A percentile compares a stretch with the other conserved stretches of the same genome.
Evolutionary conservation across 2,797 vertebrate species (phyloP).

Genomic region (Parauchenoglanis ngamensis): DNA sequence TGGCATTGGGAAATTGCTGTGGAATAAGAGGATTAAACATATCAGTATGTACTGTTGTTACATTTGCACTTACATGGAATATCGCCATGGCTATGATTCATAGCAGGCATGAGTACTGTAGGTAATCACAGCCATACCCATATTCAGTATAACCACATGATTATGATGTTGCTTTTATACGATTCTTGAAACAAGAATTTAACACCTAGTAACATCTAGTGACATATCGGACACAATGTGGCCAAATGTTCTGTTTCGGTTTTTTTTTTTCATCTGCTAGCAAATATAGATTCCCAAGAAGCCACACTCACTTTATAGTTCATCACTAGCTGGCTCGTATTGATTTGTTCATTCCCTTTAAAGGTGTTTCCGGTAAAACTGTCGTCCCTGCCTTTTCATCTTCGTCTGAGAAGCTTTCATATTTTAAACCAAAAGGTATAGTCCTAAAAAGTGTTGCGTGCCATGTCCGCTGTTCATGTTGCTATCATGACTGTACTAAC

Average conservation of each 20-base stretch:
- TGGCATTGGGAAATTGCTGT: not conserved
- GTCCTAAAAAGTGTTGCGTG: not conserved
- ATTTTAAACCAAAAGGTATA: not conserved
- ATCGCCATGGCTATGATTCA: not conserved
- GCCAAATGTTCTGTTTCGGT: not conserved
- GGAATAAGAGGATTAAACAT: not conserved
- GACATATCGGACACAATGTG: not conserved
- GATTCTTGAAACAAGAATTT: not conserved
- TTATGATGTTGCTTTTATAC: not conserved
- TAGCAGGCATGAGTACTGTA: not conserved
- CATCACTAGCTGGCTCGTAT: not conserved
- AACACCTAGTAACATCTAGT: too few species aligned
- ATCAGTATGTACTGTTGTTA: not conserved
- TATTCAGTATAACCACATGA: not conserved
- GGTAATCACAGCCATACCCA: not conserved
- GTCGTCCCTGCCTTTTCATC: not conserved
- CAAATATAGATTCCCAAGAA: not conserved
- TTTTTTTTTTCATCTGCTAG: not conserved
- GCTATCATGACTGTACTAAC: not conserved
- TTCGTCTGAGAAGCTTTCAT: not conserved
- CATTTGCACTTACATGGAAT: not conserved
- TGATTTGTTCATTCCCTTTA: not conserved
- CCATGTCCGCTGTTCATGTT: not conserved
- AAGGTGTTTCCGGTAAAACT: not conserved
- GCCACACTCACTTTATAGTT: not conserved